A percentile compares a stretch with the other conserved stretches of the same genome.
phyloP scores from a whole-genome alignment of 2,888 invertebrate genomes.

The Lycaena phlaeas region DNA sequence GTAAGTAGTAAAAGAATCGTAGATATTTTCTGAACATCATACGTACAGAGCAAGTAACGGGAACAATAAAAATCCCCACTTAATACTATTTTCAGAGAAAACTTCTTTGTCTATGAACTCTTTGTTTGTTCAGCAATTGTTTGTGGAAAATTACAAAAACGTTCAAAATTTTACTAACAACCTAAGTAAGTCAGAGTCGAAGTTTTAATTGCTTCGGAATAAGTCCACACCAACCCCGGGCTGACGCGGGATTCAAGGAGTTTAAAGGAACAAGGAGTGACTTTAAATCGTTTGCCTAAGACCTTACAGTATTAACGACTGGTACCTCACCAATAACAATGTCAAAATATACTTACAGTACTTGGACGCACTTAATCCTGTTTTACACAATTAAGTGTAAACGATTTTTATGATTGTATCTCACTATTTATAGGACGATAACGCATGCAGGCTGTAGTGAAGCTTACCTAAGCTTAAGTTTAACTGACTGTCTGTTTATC shows the following conservation, averaged over 20 bases:
- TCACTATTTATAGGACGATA: too few relatives aligned
- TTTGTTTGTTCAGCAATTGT: constrained; percentile 58
- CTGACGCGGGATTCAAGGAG: constrained; percentile 23
- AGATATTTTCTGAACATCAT: background rate
- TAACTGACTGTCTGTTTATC: too few relatives aligned
- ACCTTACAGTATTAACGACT: constrained; percentile 24
- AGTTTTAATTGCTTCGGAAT: constrained; percentile 64
- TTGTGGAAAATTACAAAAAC: constrained; percentile 53
- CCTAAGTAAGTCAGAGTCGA: constrained; percentile 41
- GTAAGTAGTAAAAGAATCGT: background rate
- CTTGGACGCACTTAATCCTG: background rate
- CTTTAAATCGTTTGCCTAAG: constrained; percentile 35
- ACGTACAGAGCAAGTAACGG: constrained; percentile 21
- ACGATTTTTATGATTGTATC: too few relatives aligned
- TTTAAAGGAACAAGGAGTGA: constrained; percentile 27
- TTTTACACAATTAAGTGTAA: too few relatives aligned
- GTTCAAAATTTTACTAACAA: constrained; percentile 53
- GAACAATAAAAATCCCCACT: constrained; percentile 42
- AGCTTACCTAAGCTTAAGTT: too few relatives aligned
- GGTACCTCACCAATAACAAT: constrained; percentile 9
- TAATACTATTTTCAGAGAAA: constrained; percentile 51
- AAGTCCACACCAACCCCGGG: constrained; percentile 36
- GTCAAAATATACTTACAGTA: background rate
- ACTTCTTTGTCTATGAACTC: constrained; percentile 51
- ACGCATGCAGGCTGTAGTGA: too few relatives aligned